These are phyloP conservation scores for Synanthedon andrenaeformis DNA, from an alignment of 2,888 invertebrate genomes.

Conservation along the genomic window DNA sequence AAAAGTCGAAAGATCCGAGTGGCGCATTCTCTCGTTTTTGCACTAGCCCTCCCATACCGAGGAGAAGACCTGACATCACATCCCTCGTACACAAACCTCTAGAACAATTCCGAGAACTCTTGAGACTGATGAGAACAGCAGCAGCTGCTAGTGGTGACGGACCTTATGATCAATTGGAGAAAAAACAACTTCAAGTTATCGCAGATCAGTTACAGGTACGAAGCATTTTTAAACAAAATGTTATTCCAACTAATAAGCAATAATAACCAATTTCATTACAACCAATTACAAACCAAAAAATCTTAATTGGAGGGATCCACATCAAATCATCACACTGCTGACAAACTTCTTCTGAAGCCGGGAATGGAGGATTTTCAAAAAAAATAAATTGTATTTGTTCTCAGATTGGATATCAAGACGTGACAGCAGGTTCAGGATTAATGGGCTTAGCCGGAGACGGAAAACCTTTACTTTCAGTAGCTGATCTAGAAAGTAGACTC, in stretches of 20 bases:
- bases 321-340: too few relatives aligned
- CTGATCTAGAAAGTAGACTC: slow-evolving; percentile 87
- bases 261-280: too few relatives aligned
- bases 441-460: slow-evolving; percentile 90
- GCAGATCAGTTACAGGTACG: slow-evolving; percentile 60
- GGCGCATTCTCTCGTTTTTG: slow-evolving; percentile 85
- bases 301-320: too few relatives aligned
- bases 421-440: slow-evolving; percentile 84
- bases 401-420: slow-evolving; percentile 81
- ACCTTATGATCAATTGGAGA: slow-evolving; percentile 58
- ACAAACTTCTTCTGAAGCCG: too few relatives aligned
- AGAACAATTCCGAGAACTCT: slow-evolving; percentile 75
- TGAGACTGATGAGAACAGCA: slow-evolving; percentile 58
- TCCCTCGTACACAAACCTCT: slow-evolving; percentile 86
- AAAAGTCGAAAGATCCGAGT: slow-evolving; percentile 79
- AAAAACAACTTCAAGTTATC: slow-evolving; percentile 59
- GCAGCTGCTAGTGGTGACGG: slow-evolving; percentile 46
- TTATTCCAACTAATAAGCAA: slow-evolving; percentile 34
- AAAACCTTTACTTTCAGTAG: slow-evolving; percentile 82
- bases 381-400: neutral
- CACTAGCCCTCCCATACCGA: slow-evolving; percentile 83
- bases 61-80: slow-evolving; percentile 85
- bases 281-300: too few relatives aligned
- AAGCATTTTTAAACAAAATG: neutral
- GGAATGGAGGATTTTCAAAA: neutral